A percentile compares a stretch with the other conserved stretches of the same genome.
These are phyloP conservation scores for Tauraco erythrolophus DNA, from an alignment of 2,113 vertebrate genomes.

Conservation along the genomic window DNA sequence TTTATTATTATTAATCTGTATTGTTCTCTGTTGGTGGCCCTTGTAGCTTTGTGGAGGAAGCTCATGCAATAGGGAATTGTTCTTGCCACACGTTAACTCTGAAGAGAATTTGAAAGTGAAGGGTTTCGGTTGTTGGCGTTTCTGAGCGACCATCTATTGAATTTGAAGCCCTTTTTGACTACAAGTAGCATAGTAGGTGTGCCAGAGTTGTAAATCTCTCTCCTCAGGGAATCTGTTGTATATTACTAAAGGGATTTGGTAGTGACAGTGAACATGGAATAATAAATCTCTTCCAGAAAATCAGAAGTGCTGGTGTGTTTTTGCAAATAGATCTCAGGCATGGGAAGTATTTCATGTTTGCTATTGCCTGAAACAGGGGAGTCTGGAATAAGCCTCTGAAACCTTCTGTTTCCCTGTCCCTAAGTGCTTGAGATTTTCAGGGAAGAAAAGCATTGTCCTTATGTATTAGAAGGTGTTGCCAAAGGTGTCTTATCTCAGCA, in stretches of 20 bases:
- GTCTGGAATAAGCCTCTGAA: neutral
- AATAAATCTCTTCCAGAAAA: neutral
- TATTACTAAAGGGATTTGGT: neutral
- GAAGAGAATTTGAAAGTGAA: neutral
- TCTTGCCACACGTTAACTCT: neutral
- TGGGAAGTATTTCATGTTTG: neutral
- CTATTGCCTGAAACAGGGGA: neutral
- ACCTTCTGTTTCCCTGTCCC: neutral
- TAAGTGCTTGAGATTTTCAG: neutral
- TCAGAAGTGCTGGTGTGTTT: neutral
- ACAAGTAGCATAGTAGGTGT: neutral
- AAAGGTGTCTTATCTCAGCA: neutral
- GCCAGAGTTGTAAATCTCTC: neutral
- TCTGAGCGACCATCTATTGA: neutral
- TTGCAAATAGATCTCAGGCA: neutral
- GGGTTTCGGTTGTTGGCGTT: neutral
- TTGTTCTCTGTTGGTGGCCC: neutral
- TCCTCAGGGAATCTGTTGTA: neutral
- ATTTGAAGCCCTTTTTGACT: neutral
- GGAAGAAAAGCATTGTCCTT: neutral
- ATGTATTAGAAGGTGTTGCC: neutral
- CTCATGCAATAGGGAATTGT: neutral
- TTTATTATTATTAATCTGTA: neutral
- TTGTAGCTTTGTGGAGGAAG: neutral
- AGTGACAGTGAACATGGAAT: neutral